Evolutionary conservation across 2,797 vertebrate genomes (phyloP).

Genomic region (Molossus alvarezi): DNA sequence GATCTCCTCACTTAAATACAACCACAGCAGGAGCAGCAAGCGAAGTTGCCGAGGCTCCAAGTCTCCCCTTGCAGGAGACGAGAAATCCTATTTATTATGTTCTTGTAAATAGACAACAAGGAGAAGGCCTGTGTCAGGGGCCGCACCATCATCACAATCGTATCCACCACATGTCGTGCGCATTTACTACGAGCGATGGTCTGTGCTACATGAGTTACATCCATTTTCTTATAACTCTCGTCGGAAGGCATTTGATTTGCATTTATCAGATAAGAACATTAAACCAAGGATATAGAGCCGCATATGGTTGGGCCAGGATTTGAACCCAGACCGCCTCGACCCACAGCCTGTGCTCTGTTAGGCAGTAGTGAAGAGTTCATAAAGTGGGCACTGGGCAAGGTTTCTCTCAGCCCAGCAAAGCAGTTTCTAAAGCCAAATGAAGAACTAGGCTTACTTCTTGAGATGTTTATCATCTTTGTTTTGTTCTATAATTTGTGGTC

Average conservation of each 20-base stretch:
- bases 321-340: not conserved
- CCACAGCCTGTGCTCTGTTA: not conserved
- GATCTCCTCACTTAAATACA: not conserved
- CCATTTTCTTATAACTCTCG: not conserved
- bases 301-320: not conserved
- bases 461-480: not conserved
- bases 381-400: not conserved
- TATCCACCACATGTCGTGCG: not conserved
- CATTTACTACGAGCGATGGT: not conserved
- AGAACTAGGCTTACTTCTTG: not conserved
- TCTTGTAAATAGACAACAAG: not conserved
- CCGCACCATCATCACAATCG: not conserved
- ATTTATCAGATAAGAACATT: not conserved
- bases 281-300: not conserved
- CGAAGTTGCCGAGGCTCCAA: not conserved
- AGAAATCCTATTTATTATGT: not conserved
- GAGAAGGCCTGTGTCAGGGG: not conserved
- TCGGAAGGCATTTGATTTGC: not conserved
- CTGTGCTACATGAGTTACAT: not conserved
- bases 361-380: not conserved
- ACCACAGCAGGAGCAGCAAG: not conserved
- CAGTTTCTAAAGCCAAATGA: conserved; percentile 21
- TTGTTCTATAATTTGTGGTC: not conserved
- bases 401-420: not conserved
- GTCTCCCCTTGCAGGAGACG: not conserved